phyloP scores from a whole-genome alignment of 35 echinoderm and acorn worm genomes.

The Holothuria glaberrima region DNA sequence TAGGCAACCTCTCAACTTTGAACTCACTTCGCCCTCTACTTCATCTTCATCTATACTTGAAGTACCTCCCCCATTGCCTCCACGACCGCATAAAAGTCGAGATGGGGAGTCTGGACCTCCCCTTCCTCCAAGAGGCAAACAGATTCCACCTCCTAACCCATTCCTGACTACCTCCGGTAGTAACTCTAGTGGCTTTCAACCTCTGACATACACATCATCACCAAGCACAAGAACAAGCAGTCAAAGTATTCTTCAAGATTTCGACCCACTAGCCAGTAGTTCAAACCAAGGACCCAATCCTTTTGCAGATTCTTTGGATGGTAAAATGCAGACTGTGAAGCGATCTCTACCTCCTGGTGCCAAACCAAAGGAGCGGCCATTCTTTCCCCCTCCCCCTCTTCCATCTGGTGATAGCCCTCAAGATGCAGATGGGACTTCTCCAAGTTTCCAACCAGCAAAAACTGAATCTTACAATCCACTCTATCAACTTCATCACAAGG shows the following conservation, averaged over 20 bases:
- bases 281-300: constrained; percentile 41
- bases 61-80: constrained; percentile 44
- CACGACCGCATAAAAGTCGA: constrained; percentile 40
- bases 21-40: not conserved
- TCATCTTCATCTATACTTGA: constrained; percentile 46
- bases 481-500: constrained; percentile 70
- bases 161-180: not conserved
- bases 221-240: too few relatives aligned
- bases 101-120: constrained; percentile 21
- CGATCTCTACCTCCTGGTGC: constrained; percentile 65
- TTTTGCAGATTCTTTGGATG: constrained; percentile 52
- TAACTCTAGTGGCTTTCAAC: not conserved
- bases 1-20: constrained; percentile 1
- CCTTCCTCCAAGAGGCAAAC: not conserved
- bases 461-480: constrained; percentile 66
- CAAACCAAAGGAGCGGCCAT: constrained; percentile 74
- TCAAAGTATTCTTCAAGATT: constrained; percentile 73
- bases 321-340: constrained; percentile 59
- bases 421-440: not conserved
- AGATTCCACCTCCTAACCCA: constrained; percentile 4
- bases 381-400: not conserved
- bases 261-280: constrained; percentile 73
- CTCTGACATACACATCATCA: too few relatives aligned
- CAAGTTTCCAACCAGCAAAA: constrained; percentile 34
- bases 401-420: not conserved